Percentiles rank a stretch among this genome's conserved stretches.
These are phyloP conservation scores for Sphenodon punctatus DNA, from an alignment of 2,797 vertebrate genomes.

Conservation along the genomic window DNA sequence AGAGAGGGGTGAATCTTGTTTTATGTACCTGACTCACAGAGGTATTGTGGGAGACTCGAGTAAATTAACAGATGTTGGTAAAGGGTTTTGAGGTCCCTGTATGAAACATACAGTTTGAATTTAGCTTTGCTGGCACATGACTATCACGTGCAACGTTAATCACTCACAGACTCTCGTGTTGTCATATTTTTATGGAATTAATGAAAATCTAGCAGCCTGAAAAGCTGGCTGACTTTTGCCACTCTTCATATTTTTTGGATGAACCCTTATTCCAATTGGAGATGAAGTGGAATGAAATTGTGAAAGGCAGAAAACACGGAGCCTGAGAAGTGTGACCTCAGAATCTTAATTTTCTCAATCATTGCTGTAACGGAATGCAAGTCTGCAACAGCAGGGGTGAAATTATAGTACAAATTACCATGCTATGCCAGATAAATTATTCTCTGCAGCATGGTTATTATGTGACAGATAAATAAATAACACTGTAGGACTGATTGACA, in stretches of 20 bases:
- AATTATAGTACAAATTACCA: constrained; percentile 82
- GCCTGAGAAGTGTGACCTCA: constrained; percentile 72
- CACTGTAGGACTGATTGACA: constrained; percentile 77
- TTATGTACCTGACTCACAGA: constrained; percentile 2
- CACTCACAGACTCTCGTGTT: not conserved
- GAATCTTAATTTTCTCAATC: constrained; percentile 81
- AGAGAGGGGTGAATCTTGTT: too few relatives aligned
- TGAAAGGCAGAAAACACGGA: constrained; percentile 72
- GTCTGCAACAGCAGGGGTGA: constrained; percentile 77
- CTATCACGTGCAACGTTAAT: not conserved
- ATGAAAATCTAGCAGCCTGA: constrained; percentile 19
- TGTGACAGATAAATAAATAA: constrained; percentile 83
- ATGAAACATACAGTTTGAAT: not conserved
- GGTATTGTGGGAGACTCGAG: not conserved
- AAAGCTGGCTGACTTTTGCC: constrained; percentile 18
- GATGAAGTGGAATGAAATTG: constrained; percentile 69
- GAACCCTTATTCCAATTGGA: constrained; percentile 50
- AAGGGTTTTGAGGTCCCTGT: not conserved
- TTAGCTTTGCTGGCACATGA: not conserved
- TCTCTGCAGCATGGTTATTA: constrained; percentile 79
- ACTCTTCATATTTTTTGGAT: constrained; percentile 53
- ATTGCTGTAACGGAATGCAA: constrained; percentile 75
- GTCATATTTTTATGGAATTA: constrained; percentile 7
- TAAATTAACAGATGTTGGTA: not conserved
- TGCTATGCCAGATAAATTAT: constrained; percentile 80